Conservation (phyloP, 2,113 vertebrate species). For the Brachypodius melanocephalos region DNA sequence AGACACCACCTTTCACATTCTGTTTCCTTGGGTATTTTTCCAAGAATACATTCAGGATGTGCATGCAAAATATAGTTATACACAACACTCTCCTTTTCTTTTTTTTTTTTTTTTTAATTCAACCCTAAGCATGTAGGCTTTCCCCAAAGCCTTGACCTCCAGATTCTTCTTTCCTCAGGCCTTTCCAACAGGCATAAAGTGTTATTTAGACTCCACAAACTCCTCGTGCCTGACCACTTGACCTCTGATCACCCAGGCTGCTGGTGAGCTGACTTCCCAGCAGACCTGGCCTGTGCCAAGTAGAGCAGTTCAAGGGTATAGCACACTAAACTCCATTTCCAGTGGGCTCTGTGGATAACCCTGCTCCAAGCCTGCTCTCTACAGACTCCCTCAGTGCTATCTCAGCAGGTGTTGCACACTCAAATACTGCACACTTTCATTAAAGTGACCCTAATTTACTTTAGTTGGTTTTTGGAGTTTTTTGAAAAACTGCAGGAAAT, state of each 20-base stretch:
- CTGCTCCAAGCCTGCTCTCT: not conserved
- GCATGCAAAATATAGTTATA: not conserved
- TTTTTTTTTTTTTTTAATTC: not conserved
- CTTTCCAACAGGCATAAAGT: not conserved
- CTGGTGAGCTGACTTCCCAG: not conserved
- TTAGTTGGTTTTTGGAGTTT: too few relatives aligned
- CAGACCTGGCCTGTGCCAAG: not conserved
- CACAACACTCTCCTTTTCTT: too few relatives aligned
- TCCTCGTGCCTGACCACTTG: not conserved
- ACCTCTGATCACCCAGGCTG: not conserved
- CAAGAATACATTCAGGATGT: not conserved
- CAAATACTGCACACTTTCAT: not conserved
- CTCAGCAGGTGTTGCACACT: not conserved
- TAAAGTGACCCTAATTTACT: not conserved
- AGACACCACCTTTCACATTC: not conserved
- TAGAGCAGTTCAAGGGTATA: not conserved
- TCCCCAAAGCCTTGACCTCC: not conserved
- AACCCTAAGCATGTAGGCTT: not conserved
- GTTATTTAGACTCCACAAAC: not conserved
- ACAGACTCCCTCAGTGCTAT: not conserved
- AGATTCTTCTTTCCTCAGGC: not conserved
- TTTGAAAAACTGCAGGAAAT: not conserved
- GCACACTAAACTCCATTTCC: not conserved
- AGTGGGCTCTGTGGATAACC: not conserved
- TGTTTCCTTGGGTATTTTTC: not conserved